Evolutionary conservation across 2,888 invertebrate genomes (phyloP), one percentile per base, ranked within the genome.

Genomic region (Drosophila mimetica): DNA sequence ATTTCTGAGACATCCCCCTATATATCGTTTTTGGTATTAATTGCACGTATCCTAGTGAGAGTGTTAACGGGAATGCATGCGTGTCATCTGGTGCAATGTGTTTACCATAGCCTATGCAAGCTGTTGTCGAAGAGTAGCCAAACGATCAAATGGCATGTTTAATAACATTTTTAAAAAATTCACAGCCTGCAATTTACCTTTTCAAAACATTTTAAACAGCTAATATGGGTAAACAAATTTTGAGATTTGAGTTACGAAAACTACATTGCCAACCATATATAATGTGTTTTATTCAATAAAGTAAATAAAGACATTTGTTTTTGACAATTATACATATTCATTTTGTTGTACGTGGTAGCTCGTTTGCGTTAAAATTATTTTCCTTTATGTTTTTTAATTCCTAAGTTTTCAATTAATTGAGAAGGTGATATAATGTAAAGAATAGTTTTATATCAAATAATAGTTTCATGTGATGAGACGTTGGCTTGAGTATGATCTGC

Each of bases 1-100:
- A n/a, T n/a, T n/a, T n/a, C n/a, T n/a, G n/a, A n/a, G n/a, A n/a
- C n/a, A n/a, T n/a, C n/a, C n/a, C n/a, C 74, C 76, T 74, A 74
- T 64, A 75, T 75, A 73, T 74, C 80, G 81, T 73, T 72, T 74
- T 55, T 76, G 48, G 69, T 73, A 44, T 47, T 59, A 60, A 75
- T 74, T 53, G 53, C 11, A 48, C 41, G 9, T 39, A 25, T 50
- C 55, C 60, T 25, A 9, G 14, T 14, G n/a, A 25, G 20, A 16
- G 30, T 59, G 11, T 41, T 44, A 16, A 28, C 9, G 14, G 16
- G 11, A 8, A 16, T 28, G 22, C 16, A 36, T 73, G 65, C 39
- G 51, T 70, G 74, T 73, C 81, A 81, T 84, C 76, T 82, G 81
- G 76, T 72, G 57, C 71, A 74, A 41, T 20, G 76, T 80, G 74